Evolutionary conservation across 2,797 vertebrate species (phyloP).

Genomic region (Zalophus californianus): DNA sequence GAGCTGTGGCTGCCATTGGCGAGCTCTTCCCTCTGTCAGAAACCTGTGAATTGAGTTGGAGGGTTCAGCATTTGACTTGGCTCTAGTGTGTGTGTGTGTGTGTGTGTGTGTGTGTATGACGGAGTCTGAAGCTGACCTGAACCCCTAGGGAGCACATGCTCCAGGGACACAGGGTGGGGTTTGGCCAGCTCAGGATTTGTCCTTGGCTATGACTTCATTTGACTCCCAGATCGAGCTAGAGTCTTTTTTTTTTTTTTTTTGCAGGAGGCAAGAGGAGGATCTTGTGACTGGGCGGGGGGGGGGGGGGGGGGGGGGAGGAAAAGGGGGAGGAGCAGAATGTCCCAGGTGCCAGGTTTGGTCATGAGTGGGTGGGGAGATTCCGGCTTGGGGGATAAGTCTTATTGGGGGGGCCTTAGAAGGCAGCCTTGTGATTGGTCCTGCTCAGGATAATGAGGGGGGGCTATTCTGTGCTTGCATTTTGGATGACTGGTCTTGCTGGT

Average conservation of each 20-base stretch:
- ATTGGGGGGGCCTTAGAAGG: neutral
- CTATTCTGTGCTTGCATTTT: neutral
- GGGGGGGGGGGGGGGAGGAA: too few species aligned
- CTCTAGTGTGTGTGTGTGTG: neutral
- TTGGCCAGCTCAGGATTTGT: conserved; percentile 68
- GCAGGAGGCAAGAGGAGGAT: conserved; percentile 62
- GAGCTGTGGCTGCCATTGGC: neutral
- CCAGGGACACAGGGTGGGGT: conserved; percentile 9
- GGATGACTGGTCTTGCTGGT: neutral
- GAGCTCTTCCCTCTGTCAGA: neutral
- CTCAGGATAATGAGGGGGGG: neutral
- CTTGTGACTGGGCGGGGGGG: conserved; percentile 70
- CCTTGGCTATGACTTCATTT: conserved; percentile 78
- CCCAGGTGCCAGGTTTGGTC: conserved; percentile 74
- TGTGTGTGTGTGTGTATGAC: neutral
- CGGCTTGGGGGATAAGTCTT: neutral
- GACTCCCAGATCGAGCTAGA: conserved; percentile 65
- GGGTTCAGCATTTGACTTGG: neutral
- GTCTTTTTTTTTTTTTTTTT: neutral
- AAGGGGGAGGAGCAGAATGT: conserved; percentile 63
- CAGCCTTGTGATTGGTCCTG: neutral
- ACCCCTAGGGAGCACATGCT: conserved; percentile 26
- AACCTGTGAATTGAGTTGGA: neutral
- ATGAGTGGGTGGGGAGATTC: conserved; percentile 51
- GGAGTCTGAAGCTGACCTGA: neutral